These are phyloP conservation scores for Physella acuta DNA, from an alignment of 1,140 invertebrate species.

Conservation along the genomic window DNA sequence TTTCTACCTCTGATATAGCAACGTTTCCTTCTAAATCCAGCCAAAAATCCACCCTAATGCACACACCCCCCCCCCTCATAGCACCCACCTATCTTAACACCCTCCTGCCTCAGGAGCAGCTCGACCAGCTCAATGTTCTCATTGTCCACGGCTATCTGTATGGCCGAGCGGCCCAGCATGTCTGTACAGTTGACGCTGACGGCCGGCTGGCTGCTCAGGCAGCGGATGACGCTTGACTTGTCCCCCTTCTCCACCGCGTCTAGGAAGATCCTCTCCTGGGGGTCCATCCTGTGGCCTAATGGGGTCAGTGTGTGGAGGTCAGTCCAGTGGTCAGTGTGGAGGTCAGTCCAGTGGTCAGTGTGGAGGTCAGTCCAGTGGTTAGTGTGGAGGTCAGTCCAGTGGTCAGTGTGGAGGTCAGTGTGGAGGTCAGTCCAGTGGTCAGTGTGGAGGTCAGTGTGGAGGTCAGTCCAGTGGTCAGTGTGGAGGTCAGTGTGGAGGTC, in stretches of 20 bases:
- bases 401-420: too few relatives aligned
- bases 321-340: not conserved
- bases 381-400: too few relatives aligned
- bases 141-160: slow-evolving; percentile 61
- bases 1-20: too few relatives aligned
- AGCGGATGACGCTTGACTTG: slow-evolving; percentile 63
- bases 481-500: too few relatives aligned
- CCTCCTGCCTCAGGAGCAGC: slow-evolving; percentile 49
- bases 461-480: too few relatives aligned
- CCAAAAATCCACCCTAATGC: too few relatives aligned
- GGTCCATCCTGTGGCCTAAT: slow-evolving; percentile 57
- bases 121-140: slow-evolving; percentile 59
- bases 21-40: too few relatives aligned
- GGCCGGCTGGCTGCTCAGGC: slow-evolving; percentile 56
- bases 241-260: slow-evolving; percentile 66
- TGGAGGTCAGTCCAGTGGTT: too few relatives aligned
- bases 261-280: slow-evolving; percentile 62
- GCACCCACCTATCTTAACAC: slow-evolving; percentile 53
- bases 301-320: slow-evolving; percentile 49
- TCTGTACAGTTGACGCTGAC: slow-evolving; percentile 67
- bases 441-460: too few relatives aligned
- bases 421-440: too few relatives aligned
- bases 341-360: too few relatives aligned
- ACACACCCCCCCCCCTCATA: too few relatives aligned
- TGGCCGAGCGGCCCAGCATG: slow-evolving; percentile 65